Base-by-base conservation (phyloP, 2,113 vertebrate genomes). In the Rhegmatorhina hoffmannsi region DNA sequence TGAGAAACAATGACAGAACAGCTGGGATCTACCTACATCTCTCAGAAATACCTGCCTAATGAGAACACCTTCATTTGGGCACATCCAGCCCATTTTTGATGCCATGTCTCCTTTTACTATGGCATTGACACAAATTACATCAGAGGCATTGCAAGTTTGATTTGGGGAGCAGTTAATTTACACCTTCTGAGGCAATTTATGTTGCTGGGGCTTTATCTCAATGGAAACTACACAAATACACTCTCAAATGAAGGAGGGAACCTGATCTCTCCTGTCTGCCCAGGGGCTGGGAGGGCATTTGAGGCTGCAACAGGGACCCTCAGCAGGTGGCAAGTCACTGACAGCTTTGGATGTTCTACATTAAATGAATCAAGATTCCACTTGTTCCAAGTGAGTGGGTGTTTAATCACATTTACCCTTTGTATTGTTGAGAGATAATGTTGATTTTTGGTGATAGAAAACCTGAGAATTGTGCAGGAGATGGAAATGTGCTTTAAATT, bases 321-420 rank as follows among this genome's bases (percentile, higher is more conserved):
- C 40, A 89, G 88, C 95, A 97, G 96, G 96, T 96, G 95, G 95
- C 17, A 84, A 87, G 69, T 13, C 26, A 3, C 79, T 84, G 84
- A 82, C 90, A 95, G 84, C 87, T 91, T 77, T 38, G 46, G 68
- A 77, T 74, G 68, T 47, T 91, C 95, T 84, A 64, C 97, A 94
- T 92, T 86, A 94, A 92, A 94, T 77, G 24, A 89, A 95, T 96
- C 92, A 91, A 96, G 91, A 94, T 69, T 50, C n/a, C 82, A 81
- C 92, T 93, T 83, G 79, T 90, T 95, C 87, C 94, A 91, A 88
- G 88, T 40, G 75, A 95, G 84, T 87, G 73, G 84, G 84, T 89
- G 82, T 94, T 96, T 95, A 96, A 95, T 96, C 82, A 85, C 69
- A 73, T 68, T 91, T 20, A 0, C 95, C 90, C 82, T 95, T 85